phyloP scores from a whole-genome alignment of 1,140 invertebrate genomes.

The Phymastichus coffea region DNA sequence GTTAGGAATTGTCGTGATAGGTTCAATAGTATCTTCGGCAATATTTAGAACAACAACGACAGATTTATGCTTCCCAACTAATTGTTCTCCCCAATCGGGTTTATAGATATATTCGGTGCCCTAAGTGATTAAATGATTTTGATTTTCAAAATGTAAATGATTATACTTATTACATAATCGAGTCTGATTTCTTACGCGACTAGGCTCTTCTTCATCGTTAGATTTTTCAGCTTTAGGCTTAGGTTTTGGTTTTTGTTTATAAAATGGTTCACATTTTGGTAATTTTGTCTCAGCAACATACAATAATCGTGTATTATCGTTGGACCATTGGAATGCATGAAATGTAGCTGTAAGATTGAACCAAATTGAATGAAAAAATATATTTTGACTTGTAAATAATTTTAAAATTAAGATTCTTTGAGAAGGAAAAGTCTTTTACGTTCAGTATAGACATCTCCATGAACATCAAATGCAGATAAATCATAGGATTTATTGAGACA shows the following conservation, averaged over 20 bases:
- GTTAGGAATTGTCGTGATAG: conserved; percentile 62
- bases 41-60: conserved; percentile 70
- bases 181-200: conserved; percentile 24
- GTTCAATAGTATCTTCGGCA: conserved; percentile 57
- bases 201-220: conserved; percentile 45
- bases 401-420: no score
- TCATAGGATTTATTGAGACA: conserved; percentile 64
- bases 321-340: conserved; percentile 70
- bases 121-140: no score
- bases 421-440: conserved; percentile 51
- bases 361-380: conserved; percentile 32
- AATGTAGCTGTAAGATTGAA: conserved; percentile 68
- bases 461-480: conserved; percentile 67
- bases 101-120: conserved; percentile 70
- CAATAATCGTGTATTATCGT: conserved; percentile 68
- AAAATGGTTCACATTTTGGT: conserved; percentile 71
- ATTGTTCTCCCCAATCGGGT: conserved; percentile 81
- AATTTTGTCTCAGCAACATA: conserved; percentile 81
- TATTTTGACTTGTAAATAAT: no score
- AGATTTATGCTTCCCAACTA: conserved; percentile 66
- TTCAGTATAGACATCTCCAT: conserved; percentile 73
- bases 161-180: neutral
- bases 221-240: conserved; percentile 51
- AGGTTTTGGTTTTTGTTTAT: conserved; percentile 55
- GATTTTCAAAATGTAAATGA: no score